Base-by-base conservation (phyloP, 1,140 invertebrate genomes). In the Bombus pascuorum region DNA sequence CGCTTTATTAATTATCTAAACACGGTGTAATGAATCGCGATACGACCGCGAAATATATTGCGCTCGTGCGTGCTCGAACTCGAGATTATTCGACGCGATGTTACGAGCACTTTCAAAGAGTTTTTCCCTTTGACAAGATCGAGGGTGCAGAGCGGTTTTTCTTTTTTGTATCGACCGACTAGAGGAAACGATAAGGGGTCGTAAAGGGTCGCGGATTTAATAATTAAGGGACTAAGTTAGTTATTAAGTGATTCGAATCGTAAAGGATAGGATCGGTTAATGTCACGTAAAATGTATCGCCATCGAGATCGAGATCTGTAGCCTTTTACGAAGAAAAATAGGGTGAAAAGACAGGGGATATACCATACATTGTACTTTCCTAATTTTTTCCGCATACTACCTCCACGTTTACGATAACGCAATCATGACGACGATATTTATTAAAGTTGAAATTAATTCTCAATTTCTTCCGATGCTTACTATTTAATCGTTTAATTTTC, bases 1-100 rank as follows among this genome's bases (percentile, higher is more conserved):
- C 66, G 81, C 47, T 89, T 85, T 80, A 86, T 89, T 89, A 89
- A 89, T 89, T 89, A 86, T 78, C 62, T 75, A 74, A 73, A 81
- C 77, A 85, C 70, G 78, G 6, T 72, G 78, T 85, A 85, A 80
- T 74, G 83, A 65, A 74, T 81, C 83, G 78, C 70, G 83, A 84
- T 79, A 84, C 37, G 62, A 39, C 37, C 34, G 18, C n/a, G 22
- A 74, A 74, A 68, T 57, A 76, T 76, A 47, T 28, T 34, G 0
- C 34, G 13, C 0, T 8, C 9, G 62, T 76, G 81, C 72, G 44
- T 73, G 72, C 39, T 70, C 68, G 3, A 25, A 34, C 37, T 39
- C 10, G 68, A n/a, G 25, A 4, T 32, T 32, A 32, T n/a, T 65
- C 71, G 13, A 42, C 42, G 25, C 39, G 71, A 73, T 71, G 34